These are phyloP conservation scores for Neelides sp. DNA, from an alignment of 1,140 invertebrate species.

Conservation along the genomic window DNA sequence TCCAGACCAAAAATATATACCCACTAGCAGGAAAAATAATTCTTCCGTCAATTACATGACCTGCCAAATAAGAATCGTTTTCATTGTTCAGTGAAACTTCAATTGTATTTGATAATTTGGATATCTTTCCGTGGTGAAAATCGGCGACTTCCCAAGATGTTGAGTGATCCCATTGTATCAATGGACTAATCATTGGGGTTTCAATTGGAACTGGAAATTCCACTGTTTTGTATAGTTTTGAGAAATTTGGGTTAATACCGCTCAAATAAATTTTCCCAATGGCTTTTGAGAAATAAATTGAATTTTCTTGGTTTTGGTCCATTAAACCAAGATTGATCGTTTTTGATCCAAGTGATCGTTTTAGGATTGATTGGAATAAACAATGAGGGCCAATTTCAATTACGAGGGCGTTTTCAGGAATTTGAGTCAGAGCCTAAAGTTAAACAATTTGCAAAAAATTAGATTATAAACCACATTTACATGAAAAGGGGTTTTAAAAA, in stretches of 20 bases:
- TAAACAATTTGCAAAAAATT: no score
- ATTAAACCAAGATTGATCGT: slow-evolving; percentile 59
- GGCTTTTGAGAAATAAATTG: slow-evolving; percentile 52
- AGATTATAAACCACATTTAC: no score
- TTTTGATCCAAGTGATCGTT: slow-evolving; percentile 48
- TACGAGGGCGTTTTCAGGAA: slow-evolving; percentile 75
- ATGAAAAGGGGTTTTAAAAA: no score
- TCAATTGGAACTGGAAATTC: slow-evolving; percentile 75
- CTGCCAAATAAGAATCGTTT: slow-evolving; percentile 62
- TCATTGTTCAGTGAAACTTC: slow-evolving; percentile 63
- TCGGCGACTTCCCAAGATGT: slow-evolving; percentile 61
- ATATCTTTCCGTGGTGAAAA: slow-evolving; percentile 40
- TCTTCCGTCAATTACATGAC: slow-evolving; percentile 89
- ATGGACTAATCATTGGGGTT: slow-evolving; percentile 72
- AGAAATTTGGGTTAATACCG: slow-evolving; percentile 61
- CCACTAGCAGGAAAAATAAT: slow-evolving; percentile 91
- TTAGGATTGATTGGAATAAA: slow-evolving; percentile 73
- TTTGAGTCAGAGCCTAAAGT: slow-evolving; percentile 56
- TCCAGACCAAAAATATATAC: slow-evolving; percentile 84
- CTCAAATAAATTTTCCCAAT: slow-evolving; percentile 71
- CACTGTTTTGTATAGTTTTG: slow-evolving; percentile 58
- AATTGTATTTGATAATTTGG: slow-evolving; percentile 56
- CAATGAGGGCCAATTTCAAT: slow-evolving; percentile 89
- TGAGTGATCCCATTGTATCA: slow-evolving; percentile 83
- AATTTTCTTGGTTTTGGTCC: slow-evolving; percentile 54